A percentile compares a stretch with the other conserved stretches of the same genome.
Evolutionary conservation across 2,113 vertebrate species (phyloP).

Genomic region (Alosa alosa): DNA sequence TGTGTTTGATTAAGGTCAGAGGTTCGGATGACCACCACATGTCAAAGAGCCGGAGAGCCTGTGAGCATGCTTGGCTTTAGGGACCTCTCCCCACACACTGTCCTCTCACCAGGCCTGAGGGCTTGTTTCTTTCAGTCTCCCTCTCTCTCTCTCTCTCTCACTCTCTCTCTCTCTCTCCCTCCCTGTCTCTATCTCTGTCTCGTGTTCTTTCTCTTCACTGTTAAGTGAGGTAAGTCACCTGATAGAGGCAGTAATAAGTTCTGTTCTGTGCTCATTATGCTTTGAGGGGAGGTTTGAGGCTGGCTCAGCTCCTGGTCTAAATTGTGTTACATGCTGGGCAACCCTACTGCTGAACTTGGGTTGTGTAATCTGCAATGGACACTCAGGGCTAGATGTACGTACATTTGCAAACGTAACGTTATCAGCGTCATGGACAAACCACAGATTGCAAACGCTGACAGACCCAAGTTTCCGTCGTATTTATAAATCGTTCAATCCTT

Average conservation of each 20-base stretch:
- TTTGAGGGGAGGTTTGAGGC: neutral
- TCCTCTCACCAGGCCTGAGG: neutral
- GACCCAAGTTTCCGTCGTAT: too few relatives aligned
- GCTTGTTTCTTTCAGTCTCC: neutral
- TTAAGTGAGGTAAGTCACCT: neutral
- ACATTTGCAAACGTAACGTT: too few relatives aligned
- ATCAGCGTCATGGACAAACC: too few relatives aligned
- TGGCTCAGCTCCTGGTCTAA: neutral
- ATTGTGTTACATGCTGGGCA: neutral
- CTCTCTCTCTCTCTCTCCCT: neutral
- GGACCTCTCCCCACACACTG: neutral
- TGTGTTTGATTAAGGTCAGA: neutral
- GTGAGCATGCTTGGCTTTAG: neutral
- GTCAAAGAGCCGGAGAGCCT: neutral
- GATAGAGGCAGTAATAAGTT: neutral
- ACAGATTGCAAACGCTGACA: too few relatives aligned
- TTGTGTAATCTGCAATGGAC: neutral
- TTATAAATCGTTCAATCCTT: too few relatives aligned
- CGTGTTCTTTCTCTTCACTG: slow-evolving; percentile 15
- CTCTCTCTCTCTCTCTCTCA: neutral
- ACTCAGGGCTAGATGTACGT: too few relatives aligned
- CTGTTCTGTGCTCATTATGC: neutral
- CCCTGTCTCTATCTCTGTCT: neutral
- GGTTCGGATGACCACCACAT: neutral
- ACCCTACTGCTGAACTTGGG: neutral